Conservation (phyloP, 1,140 invertebrate genomes). For the Drosophila fuyamai region DNA sequence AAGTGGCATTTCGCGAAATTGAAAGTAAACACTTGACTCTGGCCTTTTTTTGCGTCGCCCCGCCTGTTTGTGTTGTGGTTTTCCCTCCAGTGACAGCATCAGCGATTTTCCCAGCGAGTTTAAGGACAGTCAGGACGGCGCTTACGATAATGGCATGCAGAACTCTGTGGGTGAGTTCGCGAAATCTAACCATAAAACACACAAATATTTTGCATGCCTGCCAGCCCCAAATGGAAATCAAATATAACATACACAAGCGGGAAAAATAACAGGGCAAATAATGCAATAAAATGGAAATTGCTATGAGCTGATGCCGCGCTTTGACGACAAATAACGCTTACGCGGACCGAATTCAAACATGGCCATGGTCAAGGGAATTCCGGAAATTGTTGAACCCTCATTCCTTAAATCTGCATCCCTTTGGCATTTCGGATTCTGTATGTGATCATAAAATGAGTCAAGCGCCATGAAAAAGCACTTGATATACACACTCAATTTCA, state of each 20-base stretch:
- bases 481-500: slow-evolving; percentile 11
- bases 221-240: slow-evolving; percentile 66
- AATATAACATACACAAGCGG: slow-evolving; percentile 32
- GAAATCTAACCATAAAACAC: slow-evolving; percentile 51
- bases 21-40: slow-evolving; percentile 38
- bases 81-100: slow-evolving; percentile 85
- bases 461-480: slow-evolving; percentile 33
- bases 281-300: slow-evolving; percentile 72
- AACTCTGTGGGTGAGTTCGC: slow-evolving; percentile 86
- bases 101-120: slow-evolving; percentile 87
- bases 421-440: slow-evolving; percentile 4
- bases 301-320: slow-evolving; percentile 28
- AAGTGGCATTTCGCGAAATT: slow-evolving; percentile 64
- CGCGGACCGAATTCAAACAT: slow-evolving; percentile 29
- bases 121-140: slow-evolving; percentile 84
- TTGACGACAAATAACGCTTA: slow-evolving; percentile 64
- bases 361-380: slow-evolving; percentile 13
- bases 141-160: slow-evolving; percentile 85
- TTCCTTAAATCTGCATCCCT: background rate
- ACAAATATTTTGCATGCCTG: slow-evolving; percentile 70
- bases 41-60: background rate
- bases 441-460: slow-evolving; percentile 59
- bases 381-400: background rate
- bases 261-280: slow-evolving; percentile 61
- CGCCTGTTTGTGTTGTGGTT: slow-evolving; percentile 12